A percentile compares a stretch with the other conserved stretches of the same genome.
phyloP scores from a whole-genome alignment of 2,888 invertebrate species.

The Rhyacophila evoluta region DNA sequence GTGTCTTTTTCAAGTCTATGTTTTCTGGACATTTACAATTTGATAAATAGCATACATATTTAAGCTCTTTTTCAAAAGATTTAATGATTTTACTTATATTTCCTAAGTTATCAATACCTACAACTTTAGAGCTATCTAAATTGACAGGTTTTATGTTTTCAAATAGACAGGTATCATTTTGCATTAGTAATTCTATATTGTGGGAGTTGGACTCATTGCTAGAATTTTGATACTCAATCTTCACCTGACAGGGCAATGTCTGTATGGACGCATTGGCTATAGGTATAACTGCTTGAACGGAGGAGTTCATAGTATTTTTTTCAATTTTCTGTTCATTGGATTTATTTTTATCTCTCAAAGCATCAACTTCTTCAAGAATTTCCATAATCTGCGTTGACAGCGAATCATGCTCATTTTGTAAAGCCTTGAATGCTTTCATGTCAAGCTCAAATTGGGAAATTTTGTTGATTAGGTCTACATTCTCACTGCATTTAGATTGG shows the following conservation, averaged over 20 bases:
- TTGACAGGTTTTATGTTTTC: background rate
- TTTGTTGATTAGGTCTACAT: background rate
- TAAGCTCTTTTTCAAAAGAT: background rate
- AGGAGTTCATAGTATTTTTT: slow-evolving; percentile 53
- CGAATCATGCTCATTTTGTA: slow-evolving; percentile 69
- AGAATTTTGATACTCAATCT: too few species aligned
- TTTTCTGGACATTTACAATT: background rate
- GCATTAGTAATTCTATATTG: background rate
- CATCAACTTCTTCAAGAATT: slow-evolving; percentile 69
- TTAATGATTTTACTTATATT: background rate
- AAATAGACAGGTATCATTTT: background rate
- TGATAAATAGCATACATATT: background rate
- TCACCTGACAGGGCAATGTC: background rate
- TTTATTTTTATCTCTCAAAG: slow-evolving; percentile 58
- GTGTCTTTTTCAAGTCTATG: background rate
- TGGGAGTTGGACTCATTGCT: background rate
- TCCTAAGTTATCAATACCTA: background rate
- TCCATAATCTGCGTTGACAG: slow-evolving; percentile 73
- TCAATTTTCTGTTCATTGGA: slow-evolving; percentile 56
- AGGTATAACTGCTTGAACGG: background rate
- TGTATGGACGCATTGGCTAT: background rate
- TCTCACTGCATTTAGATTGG: background rate
- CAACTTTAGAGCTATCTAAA: background rate
- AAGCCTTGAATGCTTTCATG: slow-evolving; percentile 57
- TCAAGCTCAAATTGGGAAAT: background rate